A percentile compares a stretch with the other conserved stretches of the same genome.
Conservation (phyloP, 2,888 invertebrate genomes). For the Herminia tarsipennalis region DNA sequence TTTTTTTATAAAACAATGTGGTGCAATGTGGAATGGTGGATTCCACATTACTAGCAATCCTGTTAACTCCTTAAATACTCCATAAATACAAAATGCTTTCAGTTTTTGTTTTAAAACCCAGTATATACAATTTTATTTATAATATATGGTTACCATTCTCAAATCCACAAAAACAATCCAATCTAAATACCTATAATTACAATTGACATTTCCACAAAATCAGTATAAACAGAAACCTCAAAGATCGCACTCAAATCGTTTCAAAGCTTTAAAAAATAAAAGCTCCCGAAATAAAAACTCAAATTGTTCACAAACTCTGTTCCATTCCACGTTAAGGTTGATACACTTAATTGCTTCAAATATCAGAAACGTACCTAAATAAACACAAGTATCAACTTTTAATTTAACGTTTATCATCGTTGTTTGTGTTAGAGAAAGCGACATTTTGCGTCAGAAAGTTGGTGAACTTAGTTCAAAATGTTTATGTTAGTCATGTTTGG, state of each 20-base stretch:
- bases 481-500: conserved; percentile 68
- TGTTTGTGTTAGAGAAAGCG: conserved; percentile 37
- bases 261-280: conserved; percentile 5
- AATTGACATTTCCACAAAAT: no score
- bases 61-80: no score
- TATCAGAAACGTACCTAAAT: conserved; percentile 19
- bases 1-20: no score
- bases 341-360: conserved; percentile 20
- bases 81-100: no score
- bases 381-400: conserved; percentile 40
- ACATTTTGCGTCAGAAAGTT: conserved; percentile 58
- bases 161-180: no score
- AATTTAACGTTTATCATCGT: conserved; percentile 40
- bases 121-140: no score
- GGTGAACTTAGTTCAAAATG: conserved; percentile 61
- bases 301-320: background rate
- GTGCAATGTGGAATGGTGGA: no score
- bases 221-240: background rate
- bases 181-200: no score
- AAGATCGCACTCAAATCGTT: background rate
- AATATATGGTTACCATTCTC: no score
- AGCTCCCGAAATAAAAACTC: conserved; percentile 6
- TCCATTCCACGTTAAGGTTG: conserved; percentile 2
- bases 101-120: no score
- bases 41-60: no score